phyloP scores from a whole-genome alignment of 2,888 invertebrate species.

The Leptodirus hochenwartii region DNA sequence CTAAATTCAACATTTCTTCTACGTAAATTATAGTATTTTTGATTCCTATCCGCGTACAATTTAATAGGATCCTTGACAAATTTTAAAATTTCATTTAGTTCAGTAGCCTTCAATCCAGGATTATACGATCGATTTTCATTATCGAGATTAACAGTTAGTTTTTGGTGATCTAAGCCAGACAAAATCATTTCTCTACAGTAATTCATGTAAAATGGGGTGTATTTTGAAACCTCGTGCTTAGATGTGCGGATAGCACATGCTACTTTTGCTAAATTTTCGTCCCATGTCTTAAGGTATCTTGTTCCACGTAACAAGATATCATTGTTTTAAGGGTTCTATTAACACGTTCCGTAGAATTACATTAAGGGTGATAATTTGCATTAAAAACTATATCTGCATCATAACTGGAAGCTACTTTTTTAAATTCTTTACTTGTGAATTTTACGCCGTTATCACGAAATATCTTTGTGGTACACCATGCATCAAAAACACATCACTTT shows the following conservation, averaged over 20 bases:
- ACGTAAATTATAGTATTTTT: neutral
- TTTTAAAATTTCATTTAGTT: too few relatives aligned
- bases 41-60: neutral
- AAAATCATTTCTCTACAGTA: neutral
- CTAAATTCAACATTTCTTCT: neutral
- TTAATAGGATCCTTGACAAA: too few relatives aligned
- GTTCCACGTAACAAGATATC: slow-evolving; percentile 1
- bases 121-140: too few relatives aligned
- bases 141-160: too few relatives aligned
- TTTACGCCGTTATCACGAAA: slow-evolving; percentile 13
- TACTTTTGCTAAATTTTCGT: neutral
- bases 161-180: neutral
- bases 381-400: slow-evolving; percentile 8
- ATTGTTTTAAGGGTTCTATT: slow-evolving; percentile 12
- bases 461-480: slow-evolving; percentile 11
- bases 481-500: slow-evolving; percentile 11
- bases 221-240: neutral
- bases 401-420: slow-evolving; percentile 7
- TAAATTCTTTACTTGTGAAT: slow-evolving; percentile 10
- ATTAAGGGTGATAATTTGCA: slow-evolving; percentile 10
- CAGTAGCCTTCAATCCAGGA: too few relatives aligned
- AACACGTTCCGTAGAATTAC: slow-evolving; percentile 11
- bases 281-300: neutral
- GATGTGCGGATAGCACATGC: neutral
- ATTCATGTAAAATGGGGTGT: neutral